Conservation (phyloP, 2,888 invertebrate genomes). For the Pharmacophagus antenor region DNA sequence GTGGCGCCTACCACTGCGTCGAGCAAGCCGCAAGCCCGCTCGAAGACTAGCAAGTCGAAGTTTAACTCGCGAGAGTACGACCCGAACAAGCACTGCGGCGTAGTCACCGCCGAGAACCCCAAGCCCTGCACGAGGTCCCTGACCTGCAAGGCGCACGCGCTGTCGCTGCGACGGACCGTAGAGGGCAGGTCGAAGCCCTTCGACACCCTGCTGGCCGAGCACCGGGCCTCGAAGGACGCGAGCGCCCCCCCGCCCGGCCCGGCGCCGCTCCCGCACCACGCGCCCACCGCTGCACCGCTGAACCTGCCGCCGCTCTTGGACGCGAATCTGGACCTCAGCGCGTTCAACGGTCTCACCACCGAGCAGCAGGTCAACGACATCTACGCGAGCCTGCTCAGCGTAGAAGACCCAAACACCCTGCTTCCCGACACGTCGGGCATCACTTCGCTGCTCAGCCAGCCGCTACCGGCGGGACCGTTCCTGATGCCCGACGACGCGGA, state of each 20-base stretch:
- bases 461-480: slow-evolving; percentile 54
- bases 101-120: slow-evolving; percentile 83
- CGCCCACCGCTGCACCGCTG: slow-evolving; percentile 39
- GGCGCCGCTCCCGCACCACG: slow-evolving; percentile 37
- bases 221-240: slow-evolving; percentile 83
- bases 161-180: slow-evolving; percentile 86
- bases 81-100: slow-evolving; percentile 92
- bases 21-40: slow-evolving; percentile 52
- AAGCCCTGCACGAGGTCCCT: slow-evolving; percentile 90
- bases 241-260: slow-evolving; percentile 39
- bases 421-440: slow-evolving; percentile 64
- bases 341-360: slow-evolving; percentile 61
- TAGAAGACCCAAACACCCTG: slow-evolving; percentile 58
- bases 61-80: slow-evolving; percentile 86
- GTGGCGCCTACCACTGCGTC: slow-evolving; percentile 48
- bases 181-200: slow-evolving; percentile 86
- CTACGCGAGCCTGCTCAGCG: slow-evolving; percentile 62
- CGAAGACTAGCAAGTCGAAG: slow-evolving; percentile 67
- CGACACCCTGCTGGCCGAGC: slow-evolving; percentile 87
- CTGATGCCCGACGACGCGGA: slow-evolving; percentile 61
- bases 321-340: slow-evolving; percentile 58
- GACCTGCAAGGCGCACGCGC: slow-evolving; percentile 85
- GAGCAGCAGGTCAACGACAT: slow-evolving; percentile 71
- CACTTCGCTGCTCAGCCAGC: slow-evolving; percentile 61
- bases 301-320: slow-evolving; percentile 62